A percentile compares a stretch with the other conserved stretches of the same genome.
phyloP scores from a whole-genome alignment of 2,888 invertebrate genomes.

The Anaspis maculata region DNA sequence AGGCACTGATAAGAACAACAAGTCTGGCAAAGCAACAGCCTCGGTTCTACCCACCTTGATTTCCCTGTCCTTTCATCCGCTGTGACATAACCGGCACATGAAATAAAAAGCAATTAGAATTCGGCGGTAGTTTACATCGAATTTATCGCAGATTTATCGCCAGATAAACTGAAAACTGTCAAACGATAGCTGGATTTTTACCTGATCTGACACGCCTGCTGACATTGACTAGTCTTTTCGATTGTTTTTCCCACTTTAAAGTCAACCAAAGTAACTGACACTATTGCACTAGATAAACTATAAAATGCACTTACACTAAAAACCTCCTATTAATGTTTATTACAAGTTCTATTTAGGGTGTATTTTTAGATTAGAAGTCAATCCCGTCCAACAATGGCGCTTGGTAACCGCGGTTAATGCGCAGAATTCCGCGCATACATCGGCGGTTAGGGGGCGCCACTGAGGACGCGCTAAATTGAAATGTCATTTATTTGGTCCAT shows the following conservation, averaged over 20 bases:
- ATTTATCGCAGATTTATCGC: slow-evolving; percentile 18
- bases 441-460: slow-evolving; percentile 1
- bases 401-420: slow-evolving; percentile 23
- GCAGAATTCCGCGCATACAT: slow-evolving; percentile 8
- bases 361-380: slow-evolving; percentile 31
- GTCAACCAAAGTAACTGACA: slow-evolving; percentile 27
- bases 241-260: slow-evolving; percentile 42
- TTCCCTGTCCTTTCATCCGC: slow-evolving; percentile 84
- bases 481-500: too few relatives aligned
- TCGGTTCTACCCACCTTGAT: slow-evolving; percentile 52
- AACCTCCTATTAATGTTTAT: slow-evolving; percentile 19
- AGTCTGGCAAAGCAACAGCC: not conserved
- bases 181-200: slow-evolving; percentile 46
- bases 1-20: too few relatives aligned
- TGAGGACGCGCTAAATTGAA: not conserved
- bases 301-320: slow-evolving; percentile 26
- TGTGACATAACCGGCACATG: slow-evolving; percentile 48
- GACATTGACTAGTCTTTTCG: slow-evolving; percentile 70
- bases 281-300: slow-evolving; percentile 33
- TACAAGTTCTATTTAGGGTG: slow-evolving; percentile 24
- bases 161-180: slow-evolving; percentile 32
- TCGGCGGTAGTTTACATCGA: too few relatives aligned
- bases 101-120: slow-evolving; percentile 43
- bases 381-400: slow-evolving; percentile 42
- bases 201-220: slow-evolving; percentile 88